Base-by-base conservation (phyloP, 1,140 invertebrate genomes). In the Ctenoplectra terminalis region DNA sequence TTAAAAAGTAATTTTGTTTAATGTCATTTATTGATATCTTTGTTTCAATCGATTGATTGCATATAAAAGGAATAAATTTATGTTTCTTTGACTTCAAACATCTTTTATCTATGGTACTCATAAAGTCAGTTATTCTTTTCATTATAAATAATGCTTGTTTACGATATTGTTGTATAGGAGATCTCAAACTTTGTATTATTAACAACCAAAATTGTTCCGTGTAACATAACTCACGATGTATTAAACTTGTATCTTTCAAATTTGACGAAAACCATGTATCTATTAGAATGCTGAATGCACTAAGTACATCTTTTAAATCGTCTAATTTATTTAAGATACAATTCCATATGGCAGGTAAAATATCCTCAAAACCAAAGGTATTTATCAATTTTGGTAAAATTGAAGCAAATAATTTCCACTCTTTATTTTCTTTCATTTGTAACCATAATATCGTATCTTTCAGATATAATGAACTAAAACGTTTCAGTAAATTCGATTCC, bases 1-100 rank as follows among this genome's bases (percentile, higher is more conserved):
- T 87, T 64, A 94, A 82, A 66, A 95, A 93, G 67, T 92, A 94
- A 64, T 92, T 90, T 29, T 91, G 89, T 87, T 90, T 94, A 9
- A 90, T 70, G 29, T 81, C 54, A n/a, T 88, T 70, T 15, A 87
- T 78, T 11, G 69, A 71, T 8, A 54, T 34, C 37, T 75, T 17
- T 46, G 54, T 46, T 58, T 70, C 15, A 23, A 74, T 29, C 20
- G 54, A 60, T 37, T 67, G 43, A 50, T 31, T 60, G n/a, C 87
- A 84, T 43, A 90, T 50, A 61, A 92, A 92, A 31, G 89, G 90
- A 73, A 75, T 86, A 50, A 87, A 64, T 52, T 50, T 46, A 50
- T 74, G 69, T 63, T 67, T 66, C 37, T 26, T 34, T 4, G 67
- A 77, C 46, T 74, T 60, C 0, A 61, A 54, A 37, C 23, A n/a